Evolutionary conservation across 2,888 invertebrate genomes (phyloP).

Genomic region (Hyppa rectilinea): DNA sequence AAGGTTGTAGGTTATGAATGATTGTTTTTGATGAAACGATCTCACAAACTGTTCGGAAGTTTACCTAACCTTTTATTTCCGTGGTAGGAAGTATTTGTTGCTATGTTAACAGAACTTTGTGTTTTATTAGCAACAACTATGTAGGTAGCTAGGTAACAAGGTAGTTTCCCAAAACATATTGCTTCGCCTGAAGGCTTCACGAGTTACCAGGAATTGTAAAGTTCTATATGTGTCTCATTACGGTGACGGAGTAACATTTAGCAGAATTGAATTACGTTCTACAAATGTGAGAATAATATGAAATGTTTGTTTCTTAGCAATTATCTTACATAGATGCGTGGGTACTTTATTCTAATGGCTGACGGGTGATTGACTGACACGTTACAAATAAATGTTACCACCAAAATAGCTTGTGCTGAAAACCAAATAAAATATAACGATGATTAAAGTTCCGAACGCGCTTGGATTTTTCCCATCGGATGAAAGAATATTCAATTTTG

Average conservation of each 20-base stretch:
- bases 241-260: conserved; percentile 23
- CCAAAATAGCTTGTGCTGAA: conserved; percentile 38
- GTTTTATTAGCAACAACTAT: conserved; percentile 27
- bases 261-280: conserved; percentile 10
- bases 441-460: conserved; percentile 24
- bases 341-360: conserved; percentile 44
- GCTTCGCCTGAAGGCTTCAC: conserved; percentile 2
- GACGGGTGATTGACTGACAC: conserved; percentile 42
- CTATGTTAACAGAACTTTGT: conserved; percentile 25
- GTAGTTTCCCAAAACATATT: conserved; percentile 17
- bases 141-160: conserved; percentile 9
- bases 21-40: conserved; percentile 26
- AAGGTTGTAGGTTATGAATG: conserved; percentile 8
- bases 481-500: neutral
- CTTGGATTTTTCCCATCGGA: conserved; percentile 6
- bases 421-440: conserved; percentile 44
- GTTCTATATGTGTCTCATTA: conserved; percentile 7
- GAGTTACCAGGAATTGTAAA: conserved; percentile 13
- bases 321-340: conserved; percentile 32
- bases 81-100: conserved; percentile 18
- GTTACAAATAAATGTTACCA: conserved; percentile 44
- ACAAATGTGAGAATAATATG: conserved; percentile 5
- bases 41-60: conserved; percentile 25
- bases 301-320: conserved; percentile 46
- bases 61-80: conserved; percentile 31